Evolutionary conservation across 2,113 vertebrate genomes (phyloP), one percentile per base, ranked within the genome.

Genomic region (Lamprotornis superbus): DNA sequence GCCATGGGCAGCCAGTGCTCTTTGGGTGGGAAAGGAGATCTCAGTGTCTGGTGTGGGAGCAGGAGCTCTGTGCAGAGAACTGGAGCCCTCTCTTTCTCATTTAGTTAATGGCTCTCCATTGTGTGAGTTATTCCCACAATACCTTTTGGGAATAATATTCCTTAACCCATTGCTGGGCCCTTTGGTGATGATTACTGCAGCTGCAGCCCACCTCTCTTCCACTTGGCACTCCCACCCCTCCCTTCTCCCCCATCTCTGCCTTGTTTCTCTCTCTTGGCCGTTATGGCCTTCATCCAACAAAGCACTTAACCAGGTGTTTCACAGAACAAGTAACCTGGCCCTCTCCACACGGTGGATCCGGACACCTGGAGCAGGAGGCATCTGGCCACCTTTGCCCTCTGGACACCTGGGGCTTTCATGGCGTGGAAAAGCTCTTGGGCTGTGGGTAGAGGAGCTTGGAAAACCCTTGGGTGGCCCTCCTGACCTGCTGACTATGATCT

Each of bases 261-360:
- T 52, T 40, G 13, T 67, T 81, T 91, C 52, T 74, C 44, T 89
- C 64, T 59, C 67, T 63, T 23, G 49, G 39, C 73, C 4, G 4
- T 63, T 69, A 37, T 94, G 90, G 90, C 92, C 88, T 88, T 42
- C 2, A 0, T 95, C 90, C 92, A 95, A 57, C 52, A 92, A 81
- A 96, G 85, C 92, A 95, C 92, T 93, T 95, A 93, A 69, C 86
- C 95, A 95, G 90, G 94, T 96, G 95, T 94, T 93, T 42, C 73
- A 75, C 7, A 1, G 2, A 79, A 60, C 18, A 24, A 55, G 68
- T 78, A 80, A 90, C 89, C 53, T 64, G 90, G 78, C 23, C 53
- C 70, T 83, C 70, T 85, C 63, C 1, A 0, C 1, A 30, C 0
- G 0, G 89, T 0, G 0, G 27, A 69, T 83, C 63, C 0, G 10